Evolutionary conservation across 2,113 vertebrate genomes (phyloP).

Genomic region (Dasypus novemcinctus): DNA sequence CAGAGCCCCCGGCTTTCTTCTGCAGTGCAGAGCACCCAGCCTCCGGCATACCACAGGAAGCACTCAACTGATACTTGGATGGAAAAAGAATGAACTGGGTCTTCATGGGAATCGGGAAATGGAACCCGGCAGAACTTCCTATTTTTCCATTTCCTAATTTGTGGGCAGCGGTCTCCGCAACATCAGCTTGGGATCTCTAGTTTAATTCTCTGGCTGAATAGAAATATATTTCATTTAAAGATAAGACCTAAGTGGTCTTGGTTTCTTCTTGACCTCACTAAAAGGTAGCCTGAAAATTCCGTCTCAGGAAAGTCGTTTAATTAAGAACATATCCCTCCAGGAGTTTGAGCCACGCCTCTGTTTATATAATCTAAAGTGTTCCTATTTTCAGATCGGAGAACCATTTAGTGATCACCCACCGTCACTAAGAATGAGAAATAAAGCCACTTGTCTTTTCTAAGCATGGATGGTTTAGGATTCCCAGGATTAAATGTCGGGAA

Average conservation of each 20-base stretch:
- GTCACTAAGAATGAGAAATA: conserved; percentile 34
- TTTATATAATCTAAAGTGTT: conserved; percentile 1
- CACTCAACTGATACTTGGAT: neutral
- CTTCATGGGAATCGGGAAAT: neutral
- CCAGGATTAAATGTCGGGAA: neutral
- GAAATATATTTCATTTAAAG: neutral
- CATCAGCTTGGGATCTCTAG: neutral
- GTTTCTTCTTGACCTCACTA: neutral
- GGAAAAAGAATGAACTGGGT: neutral
- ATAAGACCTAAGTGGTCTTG: neutral
- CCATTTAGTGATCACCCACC: neutral
- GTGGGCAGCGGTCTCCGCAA: neutral
- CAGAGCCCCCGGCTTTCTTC: neutral
- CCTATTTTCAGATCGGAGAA: neutral
- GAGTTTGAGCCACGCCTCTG: neutral
- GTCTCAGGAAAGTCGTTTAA: neutral
- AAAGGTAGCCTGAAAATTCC: neutral
- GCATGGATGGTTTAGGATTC: neutral
- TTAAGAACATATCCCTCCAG: neutral
- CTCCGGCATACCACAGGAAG: neutral
- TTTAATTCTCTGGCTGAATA: too few relatives aligned
- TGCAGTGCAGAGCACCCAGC: neutral
- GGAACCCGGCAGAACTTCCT: neutral
- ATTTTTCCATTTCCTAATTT: neutral
- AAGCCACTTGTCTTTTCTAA: neutral